A percentile compares a stretch with the other conserved stretches of the same genome.
These are phyloP conservation scores for Actinostola sp. DNA, from an alignment of 92 coral and sea anemone genomes.

Conservation along the genomic window DNA sequence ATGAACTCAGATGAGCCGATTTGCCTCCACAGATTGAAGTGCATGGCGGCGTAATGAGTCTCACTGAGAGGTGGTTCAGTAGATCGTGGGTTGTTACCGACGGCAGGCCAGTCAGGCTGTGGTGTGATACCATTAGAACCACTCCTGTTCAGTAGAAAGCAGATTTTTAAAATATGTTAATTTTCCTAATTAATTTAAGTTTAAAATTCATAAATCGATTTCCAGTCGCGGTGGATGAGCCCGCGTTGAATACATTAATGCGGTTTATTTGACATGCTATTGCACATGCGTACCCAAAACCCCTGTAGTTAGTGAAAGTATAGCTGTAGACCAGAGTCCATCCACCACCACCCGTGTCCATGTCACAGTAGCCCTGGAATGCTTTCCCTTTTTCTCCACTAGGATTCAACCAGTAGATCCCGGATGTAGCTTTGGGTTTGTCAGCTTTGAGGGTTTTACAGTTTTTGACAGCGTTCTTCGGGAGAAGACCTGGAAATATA, in stretches of 20 bases:
- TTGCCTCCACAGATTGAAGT: slow-evolving; percentile 47
- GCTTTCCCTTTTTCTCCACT: slow-evolving; percentile 7
- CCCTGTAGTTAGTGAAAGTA: slow-evolving; percentile 56
- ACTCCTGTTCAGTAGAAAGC: background rate
- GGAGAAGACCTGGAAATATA: slow-evolving; percentile 23
- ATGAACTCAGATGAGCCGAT: slow-evolving; percentile 66
- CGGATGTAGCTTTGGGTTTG: slow-evolving; percentile 42
- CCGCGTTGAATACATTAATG: background rate
- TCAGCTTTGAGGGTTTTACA: slow-evolving; percentile 38
- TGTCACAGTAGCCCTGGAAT: slow-evolving; percentile 59
- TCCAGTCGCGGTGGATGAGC: too few relatives aligned
- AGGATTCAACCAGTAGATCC: slow-evolving; percentile 67
- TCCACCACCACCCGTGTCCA: slow-evolving; percentile 13
- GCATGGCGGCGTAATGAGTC: slow-evolving; percentile 59
- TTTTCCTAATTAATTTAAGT: slow-evolving; percentile 8
- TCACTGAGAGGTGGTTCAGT: slow-evolving; percentile 61
- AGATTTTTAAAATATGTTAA: slow-evolving; percentile 6
- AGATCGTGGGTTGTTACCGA: slow-evolving; percentile 41
- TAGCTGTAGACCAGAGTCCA: slow-evolving; percentile 18
- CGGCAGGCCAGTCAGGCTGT: slow-evolving; percentile 59
- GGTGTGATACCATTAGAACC: slow-evolving; percentile 63
- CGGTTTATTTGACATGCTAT: background rate
- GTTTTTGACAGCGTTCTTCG: slow-evolving; percentile 26
- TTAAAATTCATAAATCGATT: too few relatives aligned
- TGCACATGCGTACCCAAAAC: background rate